Evolutionary conservation across 1,140 invertebrate genomes (phyloP), one percentile per base, ranked within the genome.

Genomic region (Trichonephila inaurata): DNA sequence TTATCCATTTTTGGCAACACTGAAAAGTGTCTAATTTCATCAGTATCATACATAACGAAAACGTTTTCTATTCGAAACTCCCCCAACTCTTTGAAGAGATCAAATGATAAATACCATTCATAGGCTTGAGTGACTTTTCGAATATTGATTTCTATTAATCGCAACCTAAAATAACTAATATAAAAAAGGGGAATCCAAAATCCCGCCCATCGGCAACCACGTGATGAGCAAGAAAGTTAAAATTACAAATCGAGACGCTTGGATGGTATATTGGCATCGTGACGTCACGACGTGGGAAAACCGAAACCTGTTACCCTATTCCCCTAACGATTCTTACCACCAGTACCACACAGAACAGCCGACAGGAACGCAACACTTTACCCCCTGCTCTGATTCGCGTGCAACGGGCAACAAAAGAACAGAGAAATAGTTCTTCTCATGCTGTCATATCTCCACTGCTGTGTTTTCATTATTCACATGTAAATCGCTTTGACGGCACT

Each of bases 251-350:
- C 89, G 69, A 61, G 69, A 33, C 18, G 82, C 89, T 60, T 33
- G 69, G 69, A 16, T 21, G 88, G 88, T 58, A 72, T 89, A 91
- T 91, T 91, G 89, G 72, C 72, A 91, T 18, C 24, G 92, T 93
- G 92, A 93, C 92, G 85, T 93, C 92, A 93, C 69, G 44, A 64
- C 92, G 86, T 93, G 92, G 92, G 92, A 93, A 93, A 88, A 88
- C 87, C 85, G 86, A 93, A 93, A 93, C 87, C 92, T 93, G 92
- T 93, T 89, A 93, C 83, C 62, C 24, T 92, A 66, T 24, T 44
- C 77, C 40, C 60, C 60, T 91, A 91, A 91, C 89, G 89, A 91
- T 91, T 91, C 89, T 58, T 69, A 91, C 66, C 24, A 69, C 89
- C 51, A 91, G 89, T 61, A 69, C 89, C 12, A 69, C 40, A 61